Evolutionary conservation across 2,113 vertebrate genomes (phyloP), one percentile per base, ranked within the genome.

Genomic region (Albula glossodonta): DNA sequence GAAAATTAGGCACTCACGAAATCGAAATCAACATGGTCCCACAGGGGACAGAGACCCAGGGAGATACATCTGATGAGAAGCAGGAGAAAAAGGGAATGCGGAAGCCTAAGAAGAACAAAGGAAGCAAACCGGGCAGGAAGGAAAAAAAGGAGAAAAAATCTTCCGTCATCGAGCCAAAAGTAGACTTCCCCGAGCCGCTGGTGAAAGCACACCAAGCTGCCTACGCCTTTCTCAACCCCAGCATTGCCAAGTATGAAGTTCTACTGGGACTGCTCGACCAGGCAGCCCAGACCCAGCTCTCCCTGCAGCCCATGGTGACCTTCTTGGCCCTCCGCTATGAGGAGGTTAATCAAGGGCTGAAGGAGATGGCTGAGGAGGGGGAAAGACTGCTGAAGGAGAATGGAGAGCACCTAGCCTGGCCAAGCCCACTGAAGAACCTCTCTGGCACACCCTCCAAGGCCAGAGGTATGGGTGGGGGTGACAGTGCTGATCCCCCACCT

Each of bases 171-270:
- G 93, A 97, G 57, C 87, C 94, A 84, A 97, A 97, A 87, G 96
- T 99, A 13, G 97, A 99, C 90, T 99, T 99, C 89, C 98, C 98
- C 2, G 97, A 97, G 84, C 80, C 92, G 81, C 94, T 99, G 51
- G 97, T 99, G 63, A 96, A 95, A 87, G 97, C 98, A 87, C 98
- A 99, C 88, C 96, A 97, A 91, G 96, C 94, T 0, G 93, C 96
- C 0, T 99, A 99, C 0, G 91, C 93, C 88, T 99, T 96, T 89
- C 93, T 99, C 78, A 97, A 98, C 86, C 94, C 97, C 51, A 97
- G 95, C 89, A 97, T 99, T 60, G 96, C 94, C 87, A 98, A 96
- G 91, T 99, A 98, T 48, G 97, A 99, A 60, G 86, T 93, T 10
- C 87, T 99, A 5, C 92, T 99, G 88, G 90, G 89, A 50, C 93